These are phyloP conservation scores for Trachops cirrhosus DNA, from an alignment of 2,797 vertebrate genomes.

Conservation along the genomic window DNA sequence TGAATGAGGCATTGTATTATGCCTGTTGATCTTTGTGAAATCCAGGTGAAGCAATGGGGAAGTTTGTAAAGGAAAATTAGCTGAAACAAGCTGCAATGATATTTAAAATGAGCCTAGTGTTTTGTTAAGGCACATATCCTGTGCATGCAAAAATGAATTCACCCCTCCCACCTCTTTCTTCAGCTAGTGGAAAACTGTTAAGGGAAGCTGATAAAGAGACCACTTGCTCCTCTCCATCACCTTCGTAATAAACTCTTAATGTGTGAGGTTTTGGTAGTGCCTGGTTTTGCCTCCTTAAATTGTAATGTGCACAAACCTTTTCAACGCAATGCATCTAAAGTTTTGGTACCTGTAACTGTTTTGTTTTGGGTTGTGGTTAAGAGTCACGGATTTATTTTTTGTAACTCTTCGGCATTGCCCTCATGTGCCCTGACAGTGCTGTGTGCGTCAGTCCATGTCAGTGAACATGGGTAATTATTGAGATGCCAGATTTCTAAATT, in stretches of 20 bases:
- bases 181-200: conserved; percentile 72
- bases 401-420: conserved; percentile 84
- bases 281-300: conserved; percentile 84
- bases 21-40: conserved; percentile 74
- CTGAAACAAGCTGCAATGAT: conserved; percentile 65
- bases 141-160: conserved; percentile 83
- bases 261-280: conserved; percentile 82
- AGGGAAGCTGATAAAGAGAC: conserved; percentile 76
- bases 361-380: conserved; percentile 73
- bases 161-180: conserved; percentile 72
- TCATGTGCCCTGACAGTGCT: conserved; percentile 83
- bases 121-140: conserved; percentile 83
- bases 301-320: conserved; percentile 83
- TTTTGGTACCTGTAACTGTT: conserved; percentile 84
- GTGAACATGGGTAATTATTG: conserved; percentile 83
- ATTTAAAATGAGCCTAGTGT: conserved; percentile 67
- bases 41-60: conserved; percentile 57
- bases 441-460: conserved; percentile 83
- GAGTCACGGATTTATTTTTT: conserved; percentile 85
- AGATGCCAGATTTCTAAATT: conserved; percentile 87
- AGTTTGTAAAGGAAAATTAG: conserved; percentile 74
- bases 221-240: conserved; percentile 76
- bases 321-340: conserved; percentile 82
- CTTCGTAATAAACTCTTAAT: conserved; percentile 80
- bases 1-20: conserved; percentile 77